Conservation (phyloP, 1,140 invertebrate species). For the Papilio polyxenes region DNA sequence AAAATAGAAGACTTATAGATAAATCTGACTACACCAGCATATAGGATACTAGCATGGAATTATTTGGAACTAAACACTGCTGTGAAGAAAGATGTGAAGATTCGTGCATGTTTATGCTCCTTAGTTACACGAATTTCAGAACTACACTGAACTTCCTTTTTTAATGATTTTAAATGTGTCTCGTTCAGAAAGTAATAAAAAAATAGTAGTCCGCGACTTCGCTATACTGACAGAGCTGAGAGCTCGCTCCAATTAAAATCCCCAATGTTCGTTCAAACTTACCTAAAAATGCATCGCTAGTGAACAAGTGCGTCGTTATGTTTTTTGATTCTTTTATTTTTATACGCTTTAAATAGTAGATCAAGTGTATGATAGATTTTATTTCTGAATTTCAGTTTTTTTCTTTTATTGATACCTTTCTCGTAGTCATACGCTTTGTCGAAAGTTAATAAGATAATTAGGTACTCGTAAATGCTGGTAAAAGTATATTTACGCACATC, state of each 20-base stretch:
- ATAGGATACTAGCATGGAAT: too few relatives aligned
- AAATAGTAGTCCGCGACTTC: not conserved
- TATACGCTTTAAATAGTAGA: not conserved
- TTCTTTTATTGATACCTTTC: not conserved
- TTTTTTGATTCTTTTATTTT: conserved; percentile 15
- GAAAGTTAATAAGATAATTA: not conserved
- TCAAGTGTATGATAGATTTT: not conserved
- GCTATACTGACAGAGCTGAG: not conserved
- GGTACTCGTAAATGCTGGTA: not conserved
- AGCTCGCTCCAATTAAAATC: conserved; percentile 31
- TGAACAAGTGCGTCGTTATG: conserved; percentile 1
- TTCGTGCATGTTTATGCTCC: too few relatives aligned
- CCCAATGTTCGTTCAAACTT: conserved; percentile 19
- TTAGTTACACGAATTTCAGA: too few relatives aligned
- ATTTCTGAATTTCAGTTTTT: not conserved
- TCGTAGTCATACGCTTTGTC: too few relatives aligned
- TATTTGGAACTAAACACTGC: too few relatives aligned
- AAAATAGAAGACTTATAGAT: too few relatives aligned
- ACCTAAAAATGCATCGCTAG: not conserved
- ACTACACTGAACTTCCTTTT: not conserved
- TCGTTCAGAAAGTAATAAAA: not conserved
- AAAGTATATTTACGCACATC: not conserved
- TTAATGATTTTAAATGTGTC: not conserved
- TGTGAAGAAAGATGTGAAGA: too few relatives aligned
- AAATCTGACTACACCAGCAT: too few relatives aligned